Percentiles rank a stretch among this genome's conserved stretches.
These are phyloP conservation scores for Micronycteris hirsuta DNA, from an alignment of 2,113 vertebrate species.

Conservation along the genomic window DNA sequence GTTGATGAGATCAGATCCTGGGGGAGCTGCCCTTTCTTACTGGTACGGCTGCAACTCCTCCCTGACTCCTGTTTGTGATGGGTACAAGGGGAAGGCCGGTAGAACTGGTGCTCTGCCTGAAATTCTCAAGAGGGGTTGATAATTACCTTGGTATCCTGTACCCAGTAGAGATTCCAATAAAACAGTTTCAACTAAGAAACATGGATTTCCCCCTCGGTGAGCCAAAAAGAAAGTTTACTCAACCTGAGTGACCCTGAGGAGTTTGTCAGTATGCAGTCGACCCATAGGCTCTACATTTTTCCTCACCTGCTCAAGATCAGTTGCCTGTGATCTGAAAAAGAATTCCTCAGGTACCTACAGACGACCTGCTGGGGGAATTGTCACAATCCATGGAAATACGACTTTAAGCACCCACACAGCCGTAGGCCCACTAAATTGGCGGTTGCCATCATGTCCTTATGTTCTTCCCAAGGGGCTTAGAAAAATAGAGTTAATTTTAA, in stretches of 20 bases:
- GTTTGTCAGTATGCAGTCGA: background rate
- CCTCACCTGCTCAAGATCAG: background rate
- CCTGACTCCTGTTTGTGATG: background rate
- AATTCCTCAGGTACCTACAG: background rate
- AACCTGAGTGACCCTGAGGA: background rate
- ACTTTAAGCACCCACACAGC: background rate
- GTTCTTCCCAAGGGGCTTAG: background rate
- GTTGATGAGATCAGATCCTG: background rate
- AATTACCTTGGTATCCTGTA: background rate
- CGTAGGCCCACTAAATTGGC: background rate
- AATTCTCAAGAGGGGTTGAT: background rate
- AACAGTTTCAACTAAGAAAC: background rate
- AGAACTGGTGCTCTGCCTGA: background rate
- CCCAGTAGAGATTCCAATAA: background rate
- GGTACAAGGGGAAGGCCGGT: background rate
- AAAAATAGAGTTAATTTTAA: slow-evolving; percentile 52
- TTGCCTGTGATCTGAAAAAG: background rate
- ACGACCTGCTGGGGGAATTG: background rate
- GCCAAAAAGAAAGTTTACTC: background rate
- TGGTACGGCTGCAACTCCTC: background rate
- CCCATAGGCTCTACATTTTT: background rate
- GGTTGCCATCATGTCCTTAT: background rate
- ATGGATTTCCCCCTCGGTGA: background rate
- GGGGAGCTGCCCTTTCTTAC: background rate
- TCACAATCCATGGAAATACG: background rate